Percentiles rank a stretch among this genome's conserved stretches.
Conservation (phyloP, 92 coral and sea anemone genomes). For the Siderastrea siderea region DNA sequence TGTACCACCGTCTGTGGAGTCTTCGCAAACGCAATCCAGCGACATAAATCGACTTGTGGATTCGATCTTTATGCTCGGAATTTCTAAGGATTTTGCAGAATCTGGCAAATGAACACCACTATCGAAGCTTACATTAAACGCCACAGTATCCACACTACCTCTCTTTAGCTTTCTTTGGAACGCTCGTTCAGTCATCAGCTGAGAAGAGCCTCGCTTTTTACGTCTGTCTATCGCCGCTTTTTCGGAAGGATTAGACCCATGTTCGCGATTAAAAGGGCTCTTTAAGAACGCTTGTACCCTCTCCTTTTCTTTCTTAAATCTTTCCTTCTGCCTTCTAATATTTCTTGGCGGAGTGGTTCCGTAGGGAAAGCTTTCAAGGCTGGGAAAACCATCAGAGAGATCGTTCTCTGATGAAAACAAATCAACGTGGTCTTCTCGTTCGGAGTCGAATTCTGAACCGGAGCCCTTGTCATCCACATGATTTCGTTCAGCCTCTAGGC, state of each 20-base stretch:
- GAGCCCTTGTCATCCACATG: constrained; percentile 60
- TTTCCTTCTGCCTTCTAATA: constrained; percentile 82
- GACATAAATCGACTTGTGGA: constrained; percentile 80
- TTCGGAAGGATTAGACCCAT: constrained; percentile 29
- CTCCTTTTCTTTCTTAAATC: constrained; percentile 67
- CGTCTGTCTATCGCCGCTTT: constrained; percentile 73
- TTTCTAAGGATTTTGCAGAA: constrained; percentile 71
- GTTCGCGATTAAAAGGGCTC: constrained; percentile 56
- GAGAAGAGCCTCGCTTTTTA: constrained; percentile 75
- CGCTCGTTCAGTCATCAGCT: constrained; percentile 77
- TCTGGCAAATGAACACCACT: constrained; percentile 36
- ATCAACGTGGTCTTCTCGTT: constrained; percentile 70
- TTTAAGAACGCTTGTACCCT: constrained; percentile 30
- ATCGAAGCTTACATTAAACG: constrained; percentile 34
- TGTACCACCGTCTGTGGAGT: constrained; percentile 24
- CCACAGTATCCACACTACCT: constrained; percentile 65
- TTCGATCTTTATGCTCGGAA: constrained; percentile 86
- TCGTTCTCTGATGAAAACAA: constrained; percentile 64
- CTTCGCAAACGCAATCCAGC: constrained; percentile 78
- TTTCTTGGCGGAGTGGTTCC: constrained; percentile 91
- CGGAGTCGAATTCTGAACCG: constrained; percentile 58
- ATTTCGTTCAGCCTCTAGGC: constrained; percentile 9
- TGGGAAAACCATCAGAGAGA: constrained; percentile 46
- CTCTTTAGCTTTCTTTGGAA: constrained; percentile 81
- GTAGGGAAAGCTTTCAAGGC: constrained; percentile 36